Evolutionary conservation across 2,888 invertebrate species (phyloP).

Genomic region (Steromphala cineraria): DNA sequence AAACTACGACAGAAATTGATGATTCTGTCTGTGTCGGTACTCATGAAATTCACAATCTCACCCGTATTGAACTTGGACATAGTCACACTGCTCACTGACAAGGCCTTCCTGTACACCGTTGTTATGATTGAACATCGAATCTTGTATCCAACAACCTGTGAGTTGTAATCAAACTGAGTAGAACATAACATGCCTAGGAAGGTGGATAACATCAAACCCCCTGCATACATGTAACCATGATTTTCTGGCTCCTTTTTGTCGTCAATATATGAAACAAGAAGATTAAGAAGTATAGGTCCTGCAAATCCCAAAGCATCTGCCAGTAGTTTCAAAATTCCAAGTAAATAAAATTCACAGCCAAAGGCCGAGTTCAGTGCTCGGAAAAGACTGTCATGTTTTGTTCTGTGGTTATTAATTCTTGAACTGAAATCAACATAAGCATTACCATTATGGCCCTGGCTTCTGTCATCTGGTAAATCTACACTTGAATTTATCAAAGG

Average conservation of each 20-base stretch:
- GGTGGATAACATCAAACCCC: slow-evolving; percentile 81
- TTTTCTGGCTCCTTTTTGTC: slow-evolving; percentile 80
- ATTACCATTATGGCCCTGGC: neutral
- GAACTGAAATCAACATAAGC: slow-evolving; percentile 35
- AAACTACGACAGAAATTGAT: slow-evolving; percentile 97
- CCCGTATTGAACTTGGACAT: slow-evolving; percentile 79
- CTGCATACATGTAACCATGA: slow-evolving; percentile 78
- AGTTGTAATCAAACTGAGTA: slow-evolving; percentile 90
- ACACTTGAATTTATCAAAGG: slow-evolving; percentile 3
- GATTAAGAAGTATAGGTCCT: slow-evolving; percentile 91
- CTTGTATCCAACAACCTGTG: slow-evolving; percentile 83
- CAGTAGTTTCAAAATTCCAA: slow-evolving; percentile 80
- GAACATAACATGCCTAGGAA: slow-evolving; percentile 86
- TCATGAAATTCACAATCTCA: slow-evolving; percentile 96
- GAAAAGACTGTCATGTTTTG: slow-evolving; percentile 44
- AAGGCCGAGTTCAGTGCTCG: slow-evolving; percentile 66
- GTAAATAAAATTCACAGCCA: slow-evolving; percentile 69
- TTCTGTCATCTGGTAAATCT: neutral
- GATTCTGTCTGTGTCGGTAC: slow-evolving; percentile 95
- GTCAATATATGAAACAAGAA: slow-evolving; percentile 87
- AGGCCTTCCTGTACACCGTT: slow-evolving; percentile 85
- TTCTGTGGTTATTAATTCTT: neutral
- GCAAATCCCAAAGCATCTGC: slow-evolving; percentile 91
- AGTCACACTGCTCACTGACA: slow-evolving; percentile 77
- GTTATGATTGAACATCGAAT: slow-evolving; percentile 90